phyloP scores from a whole-genome alignment of 2,797 vertebrate species.

The Lagodon rhomboides region DNA sequence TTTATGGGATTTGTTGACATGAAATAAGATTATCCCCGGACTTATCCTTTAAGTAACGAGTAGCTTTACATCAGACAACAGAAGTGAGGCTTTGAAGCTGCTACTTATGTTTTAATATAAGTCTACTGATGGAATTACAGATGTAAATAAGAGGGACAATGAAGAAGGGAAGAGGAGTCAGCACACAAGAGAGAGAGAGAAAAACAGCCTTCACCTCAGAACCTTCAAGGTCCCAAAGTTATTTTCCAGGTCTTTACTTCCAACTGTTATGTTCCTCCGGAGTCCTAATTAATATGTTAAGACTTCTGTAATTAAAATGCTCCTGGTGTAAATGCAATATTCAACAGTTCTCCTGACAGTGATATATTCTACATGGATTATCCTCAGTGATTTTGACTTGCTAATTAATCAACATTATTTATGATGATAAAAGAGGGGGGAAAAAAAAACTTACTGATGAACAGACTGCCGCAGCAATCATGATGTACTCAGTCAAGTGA shows the following conservation, averaged over 20 bases:
- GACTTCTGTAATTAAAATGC: slow-evolving; percentile 85
- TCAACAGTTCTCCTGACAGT: slow-evolving; percentile 87
- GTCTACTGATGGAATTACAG: not conserved
- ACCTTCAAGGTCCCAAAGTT: slow-evolving; percentile 32
- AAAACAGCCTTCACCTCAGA: slow-evolving; percentile 11
- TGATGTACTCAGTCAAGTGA: slow-evolving; percentile 77
- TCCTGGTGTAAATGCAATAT: slow-evolving; percentile 87
- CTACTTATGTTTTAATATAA: not conserved
- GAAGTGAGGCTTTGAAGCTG: not conserved
- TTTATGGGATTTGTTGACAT: not conserved
- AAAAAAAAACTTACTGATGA: slow-evolving; percentile 75
- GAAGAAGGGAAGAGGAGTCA: not conserved
- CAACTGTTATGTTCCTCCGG: slow-evolving; percentile 42
- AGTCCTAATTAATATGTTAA: slow-evolving; percentile 80
- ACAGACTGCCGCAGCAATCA: slow-evolving; percentile 82
- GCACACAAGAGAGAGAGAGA: not conserved
- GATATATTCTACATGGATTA: slow-evolving; percentile 89
- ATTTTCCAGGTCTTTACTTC: slow-evolving; percentile 43
- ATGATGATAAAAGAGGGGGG: slow-evolving; percentile 80
- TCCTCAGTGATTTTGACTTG: slow-evolving; percentile 88
- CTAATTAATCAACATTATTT: slow-evolving; percentile 92
- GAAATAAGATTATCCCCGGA: not conserved
- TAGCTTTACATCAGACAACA: not conserved
- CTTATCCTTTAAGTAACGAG: not conserved
- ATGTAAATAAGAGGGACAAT: not conserved